Base-by-base conservation (phyloP, 2,797 vertebrate genomes). In the Delichon dasypus region DNA sequence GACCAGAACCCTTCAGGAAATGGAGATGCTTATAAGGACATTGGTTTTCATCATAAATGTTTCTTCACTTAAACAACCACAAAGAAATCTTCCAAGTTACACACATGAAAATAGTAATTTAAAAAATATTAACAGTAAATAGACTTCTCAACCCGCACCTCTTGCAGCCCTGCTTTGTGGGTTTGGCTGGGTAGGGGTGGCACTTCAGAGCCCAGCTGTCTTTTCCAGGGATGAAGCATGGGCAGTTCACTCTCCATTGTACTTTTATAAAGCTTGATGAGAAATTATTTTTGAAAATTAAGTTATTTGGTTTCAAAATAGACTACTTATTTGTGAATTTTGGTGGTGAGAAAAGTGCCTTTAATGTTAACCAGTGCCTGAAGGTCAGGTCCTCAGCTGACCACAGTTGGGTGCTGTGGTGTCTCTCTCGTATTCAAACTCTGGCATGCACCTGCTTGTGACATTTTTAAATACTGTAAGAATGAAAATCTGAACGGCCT, bases 351-450 rank as follows among this genome's bases (percentile, higher is more conserved):
- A 23, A 45, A 61, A 82, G 50, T 25, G 27, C 76, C 20, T 57
- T 72, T 61, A 62, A 27, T 47, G 32, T 57, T 64, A 53, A 57
- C 16, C 16, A 19, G 34, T 29, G 45, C 30, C 42, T 58, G 79
- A 42, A 89, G 54, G 54, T 50, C 64, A 30, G 55, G 27, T 26
- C 32, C 18, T 29, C 58, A 30, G 3, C 66, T 38, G 38, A 10
- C 2, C 34, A 8, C 0, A 3, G 29, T 4, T 10, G 16, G 38
- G 5, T 27, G 23, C 7, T 58, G 65, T 2, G 2, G 23, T 32
- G 16, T 30, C 36, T 42, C 23, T 61, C 19, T 62, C 0, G 2
- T 26, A 13, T 34, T 57, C 22, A 18, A 51, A 51, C 38, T 60
- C 54, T 19, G 32, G 10, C 26, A 18, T 3, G 5, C 55, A 44